Evolutionary conservation across 2,113 vertebrate genomes (phyloP).

Genomic region (Gobio gobio): DNA sequence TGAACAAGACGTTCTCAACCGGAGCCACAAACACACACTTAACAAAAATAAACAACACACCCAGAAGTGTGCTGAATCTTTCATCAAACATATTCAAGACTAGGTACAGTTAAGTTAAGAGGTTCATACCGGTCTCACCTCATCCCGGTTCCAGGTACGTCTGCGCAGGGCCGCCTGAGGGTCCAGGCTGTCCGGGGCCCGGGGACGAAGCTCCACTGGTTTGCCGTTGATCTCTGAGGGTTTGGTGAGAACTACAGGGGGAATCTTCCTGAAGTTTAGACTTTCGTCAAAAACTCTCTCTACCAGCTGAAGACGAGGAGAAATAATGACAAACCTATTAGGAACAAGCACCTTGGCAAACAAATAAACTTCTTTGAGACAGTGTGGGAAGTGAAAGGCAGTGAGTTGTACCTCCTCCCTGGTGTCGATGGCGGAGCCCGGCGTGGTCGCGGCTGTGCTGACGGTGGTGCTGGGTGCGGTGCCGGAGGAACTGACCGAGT

Average conservation of each 20-base stretch:
- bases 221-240: slow-evolving; percentile 88
- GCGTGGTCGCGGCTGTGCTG: slow-evolving; percentile 99
- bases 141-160: slow-evolving; percentile 97
- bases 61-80: not conserved
- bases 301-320: slow-evolving; percentile 82
- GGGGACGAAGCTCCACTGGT: slow-evolving; percentile 82
- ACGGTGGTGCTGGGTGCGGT: slow-evolving; percentile 98
- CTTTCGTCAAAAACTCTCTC: slow-evolving; percentile 99
- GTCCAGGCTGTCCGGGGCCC: slow-evolving; percentile 84
- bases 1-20: not conserved
- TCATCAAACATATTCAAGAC: not conserved
- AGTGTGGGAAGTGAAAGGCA: not conserved
- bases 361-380: not conserved
- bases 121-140: slow-evolving; percentile 79
- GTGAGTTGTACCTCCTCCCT: slow-evolving; percentile 91
- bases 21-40: not conserved
- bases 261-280: slow-evolving; percentile 97
- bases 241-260: slow-evolving; percentile 87
- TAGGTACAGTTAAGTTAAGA: not conserved
- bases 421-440: slow-evolving; percentile 99
- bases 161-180: slow-evolving; percentile 88
- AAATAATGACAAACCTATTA: not conserved
- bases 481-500: slow-evolving; percentile 98
- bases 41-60: not conserved
- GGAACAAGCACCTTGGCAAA: not conserved